A percentile compares a stretch with the other conserved stretches of the same genome.
Evolutionary conservation across 1,140 invertebrate species (phyloP).

Genomic region (Rhyacophila brunnea): DNA sequence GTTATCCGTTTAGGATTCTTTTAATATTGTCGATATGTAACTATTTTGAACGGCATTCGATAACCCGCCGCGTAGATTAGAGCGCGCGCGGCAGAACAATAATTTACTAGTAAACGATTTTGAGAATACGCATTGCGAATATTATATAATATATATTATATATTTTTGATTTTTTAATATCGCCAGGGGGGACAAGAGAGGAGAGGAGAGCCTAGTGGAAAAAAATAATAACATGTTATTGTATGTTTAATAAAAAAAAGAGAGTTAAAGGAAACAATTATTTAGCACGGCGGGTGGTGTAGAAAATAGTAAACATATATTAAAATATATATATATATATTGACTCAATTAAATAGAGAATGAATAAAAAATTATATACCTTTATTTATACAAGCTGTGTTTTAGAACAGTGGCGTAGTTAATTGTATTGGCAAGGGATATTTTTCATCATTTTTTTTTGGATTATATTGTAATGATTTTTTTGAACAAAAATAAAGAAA

Average conservation of each 20-base stretch:
- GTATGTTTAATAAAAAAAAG: constrained; percentile 14
- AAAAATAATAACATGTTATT: constrained; percentile 13
- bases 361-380: constrained; percentile 14
- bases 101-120: constrained; percentile 14
- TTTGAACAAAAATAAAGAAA: constrained; percentile 17
- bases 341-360: constrained; percentile 22
- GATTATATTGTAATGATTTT: constrained; percentile 21
- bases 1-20: too few species aligned
- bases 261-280: neutral
- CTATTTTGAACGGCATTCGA: too few species aligned
- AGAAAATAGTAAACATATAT: constrained; percentile 31
- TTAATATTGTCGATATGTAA: too few species aligned
- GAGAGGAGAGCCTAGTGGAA: neutral
- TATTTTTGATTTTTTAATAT: constrained; percentile 17
- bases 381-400: constrained; percentile 27
- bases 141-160: constrained; percentile 9
- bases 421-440: constrained; percentile 32
- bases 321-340: constrained; percentile 22
- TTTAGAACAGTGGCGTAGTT: constrained; percentile 21
- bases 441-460: constrained; percentile 22
- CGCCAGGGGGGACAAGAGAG: constrained; percentile 5
- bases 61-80: neutral
- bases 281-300: constrained; percentile 26
- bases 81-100: neutral
- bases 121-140: too few species aligned